Evolutionary conservation across 2,888 invertebrate species (phyloP).

Genomic region (Endotricha flammealis): DNA sequence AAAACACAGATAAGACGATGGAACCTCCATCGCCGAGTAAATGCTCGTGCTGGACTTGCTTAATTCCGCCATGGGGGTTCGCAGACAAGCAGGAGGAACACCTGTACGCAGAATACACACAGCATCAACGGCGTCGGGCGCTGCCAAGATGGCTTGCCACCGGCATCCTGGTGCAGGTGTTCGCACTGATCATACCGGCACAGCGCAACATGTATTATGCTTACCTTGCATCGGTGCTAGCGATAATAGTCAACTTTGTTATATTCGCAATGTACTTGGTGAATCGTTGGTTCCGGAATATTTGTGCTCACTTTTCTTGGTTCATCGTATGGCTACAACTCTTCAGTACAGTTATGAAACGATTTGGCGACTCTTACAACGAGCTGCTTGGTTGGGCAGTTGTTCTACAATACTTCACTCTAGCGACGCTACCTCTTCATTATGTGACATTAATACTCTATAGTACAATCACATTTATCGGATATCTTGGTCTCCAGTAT

Average conservation of each 20-base stretch:
- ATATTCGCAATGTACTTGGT: slow-evolving; percentile 43
- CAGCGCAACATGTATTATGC: slow-evolving; percentile 51
- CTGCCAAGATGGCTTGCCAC: slow-evolving; percentile 54
- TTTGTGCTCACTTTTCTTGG: slow-evolving; percentile 83
- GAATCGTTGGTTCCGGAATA: slow-evolving; percentile 55
- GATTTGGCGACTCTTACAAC: slow-evolving; percentile 64
- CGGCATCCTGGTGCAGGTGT: slow-evolving; percentile 54
- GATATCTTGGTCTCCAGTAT: slow-evolving; percentile 56
- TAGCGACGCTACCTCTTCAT: slow-evolving; percentile 84
- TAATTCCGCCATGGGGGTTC: slow-evolving; percentile 63
- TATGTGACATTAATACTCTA: slow-evolving; percentile 46
- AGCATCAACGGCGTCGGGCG: slow-evolving; percentile 57
- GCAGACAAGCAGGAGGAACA: slow-evolving; percentile 55
- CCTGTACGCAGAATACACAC: slow-evolving; percentile 58
- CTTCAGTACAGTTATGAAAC: slow-evolving; percentile 63
- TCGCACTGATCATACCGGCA: slow-evolving; percentile 57
- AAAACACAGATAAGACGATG: slow-evolving; percentile 52
- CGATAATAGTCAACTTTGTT: slow-evolving; percentile 38
- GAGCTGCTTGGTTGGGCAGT: slow-evolving; percentile 87
- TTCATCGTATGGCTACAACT: slow-evolving; percentile 73
- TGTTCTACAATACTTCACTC: slow-evolving; percentile 84
- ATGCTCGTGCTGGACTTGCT: slow-evolving; percentile 40
- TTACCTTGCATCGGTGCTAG: slow-evolving; percentile 41
- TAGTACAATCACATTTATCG: slow-evolving; percentile 43
- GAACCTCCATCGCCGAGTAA: slow-evolving; percentile 38